These are phyloP conservation scores for Myripristis jacobus DNA, from an alignment of 2,797 vertebrate genomes.

Conservation along the genomic window DNA sequence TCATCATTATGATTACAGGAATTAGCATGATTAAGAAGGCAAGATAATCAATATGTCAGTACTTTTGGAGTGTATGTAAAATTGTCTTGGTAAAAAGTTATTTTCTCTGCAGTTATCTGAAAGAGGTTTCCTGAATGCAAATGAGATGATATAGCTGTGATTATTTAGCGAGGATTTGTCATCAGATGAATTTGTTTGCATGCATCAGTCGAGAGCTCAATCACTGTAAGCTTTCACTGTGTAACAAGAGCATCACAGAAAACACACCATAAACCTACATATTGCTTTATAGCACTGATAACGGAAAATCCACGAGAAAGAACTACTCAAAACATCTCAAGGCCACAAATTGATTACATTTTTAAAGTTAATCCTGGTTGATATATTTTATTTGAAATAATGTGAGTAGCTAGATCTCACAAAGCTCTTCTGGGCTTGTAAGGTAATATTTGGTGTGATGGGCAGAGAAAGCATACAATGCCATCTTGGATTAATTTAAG, in stretches of 20 bases:
- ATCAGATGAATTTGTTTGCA: slow-evolving; percentile 68
- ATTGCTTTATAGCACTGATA: slow-evolving; percentile 53
- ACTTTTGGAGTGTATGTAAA: slow-evolving; percentile 6
- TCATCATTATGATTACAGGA: slow-evolving; percentile 39
- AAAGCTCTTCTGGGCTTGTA: background rate
- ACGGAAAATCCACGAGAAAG: slow-evolving; percentile 41
- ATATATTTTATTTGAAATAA: slow-evolving; percentile 38
- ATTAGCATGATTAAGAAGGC: slow-evolving; percentile 36
- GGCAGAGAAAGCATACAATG: too few species aligned
- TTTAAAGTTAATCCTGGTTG: slow-evolving; percentile 30
- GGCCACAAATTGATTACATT: slow-evolving; percentile 43
- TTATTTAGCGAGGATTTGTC: slow-evolving; percentile 58
- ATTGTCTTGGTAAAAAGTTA: slow-evolving; percentile 39
- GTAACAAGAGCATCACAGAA: slow-evolving; percentile 48
- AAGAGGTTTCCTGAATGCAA: slow-evolving; percentile 55
- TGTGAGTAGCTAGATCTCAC: slow-evolving; percentile 33
- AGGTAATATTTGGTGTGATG: too few species aligned
- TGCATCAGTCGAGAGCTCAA: slow-evolving; percentile 55
- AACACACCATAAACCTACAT: slow-evolving; percentile 54
- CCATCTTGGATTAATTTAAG: too few species aligned
- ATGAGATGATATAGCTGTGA: slow-evolving; percentile 54
- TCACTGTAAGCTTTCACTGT: slow-evolving; percentile 41
- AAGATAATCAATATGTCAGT: slow-evolving; percentile 48
- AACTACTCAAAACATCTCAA: slow-evolving; percentile 38
- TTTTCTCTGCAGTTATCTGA: slow-evolving; percentile 62